Base-by-base conservation (phyloP, 2,888 invertebrate species). In the Eueremaeus valkanovi region DNA sequence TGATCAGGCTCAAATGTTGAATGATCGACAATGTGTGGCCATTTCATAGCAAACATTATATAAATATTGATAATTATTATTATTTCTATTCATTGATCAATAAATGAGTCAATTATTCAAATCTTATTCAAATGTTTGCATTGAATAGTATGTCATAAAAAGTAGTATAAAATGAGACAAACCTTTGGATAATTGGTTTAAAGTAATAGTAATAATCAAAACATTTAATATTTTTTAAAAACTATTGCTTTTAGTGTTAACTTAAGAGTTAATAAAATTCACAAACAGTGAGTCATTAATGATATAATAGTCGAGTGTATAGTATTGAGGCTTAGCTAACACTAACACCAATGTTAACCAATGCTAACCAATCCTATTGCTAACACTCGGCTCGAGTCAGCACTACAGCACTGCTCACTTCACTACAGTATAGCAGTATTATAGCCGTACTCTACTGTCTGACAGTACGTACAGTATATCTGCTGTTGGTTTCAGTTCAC, bases 1-100 rank as follows among this genome's bases (percentile, higher is more conserved):
- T n/a, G n/a, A n/a, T n/a, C n/a, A n/a, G n/a, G n/a, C n/a, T n/a
- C n/a, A n/a, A n/a, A n/a, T n/a, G n/a, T n/a, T n/a, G n/a, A 21
- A 3, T 51, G 24, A 1, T 63, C 63, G 63, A 63, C 13, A 21
- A 63, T 63, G 11, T 63, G 63, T 29, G 27, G 63, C 63, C 63
- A 63, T 63, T 63, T 63, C 33, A 63, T 63, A 63, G 21, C 63
- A 18, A 63, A 33, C n/a, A n/a, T n/a, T n/a, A n/a, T n/a, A n/a
- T n/a, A n/a, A n/a, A n/a, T n/a, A n/a, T n/a, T n/a, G n/a, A n/a
- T n/a, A n/a, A n/a, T n/a, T n/a, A n/a, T n/a, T n/a, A n/a, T n/a
- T n/a, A n/a, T n/a, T n/a, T n/a, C n/a, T n/a, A n/a, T 45, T 45
- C 11, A 45, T 36, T 36, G 11, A 36, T 36, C 36, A 36, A 36